These are phyloP conservation scores for Scomber scombrus DNA, from an alignment of 2,113 vertebrate genomes.

Conservation along the genomic window DNA sequence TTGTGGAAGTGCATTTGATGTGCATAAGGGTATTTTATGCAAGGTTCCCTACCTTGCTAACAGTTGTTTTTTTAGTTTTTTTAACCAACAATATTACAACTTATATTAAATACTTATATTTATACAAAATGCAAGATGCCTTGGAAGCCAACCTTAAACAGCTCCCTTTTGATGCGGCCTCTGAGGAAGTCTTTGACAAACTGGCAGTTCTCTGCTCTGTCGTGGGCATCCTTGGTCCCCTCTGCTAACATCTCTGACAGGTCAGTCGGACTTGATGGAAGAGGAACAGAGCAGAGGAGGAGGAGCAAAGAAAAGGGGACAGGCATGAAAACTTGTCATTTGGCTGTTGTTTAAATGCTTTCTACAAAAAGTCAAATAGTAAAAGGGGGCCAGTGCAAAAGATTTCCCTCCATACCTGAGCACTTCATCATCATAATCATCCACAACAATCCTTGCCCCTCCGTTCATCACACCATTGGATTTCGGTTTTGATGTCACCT, in stretches of 20 bases:
- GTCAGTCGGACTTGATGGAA: conserved; percentile 83
- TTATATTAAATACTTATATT: too few species aligned
- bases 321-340: neutral
- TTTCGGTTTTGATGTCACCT: conserved; percentile 12
- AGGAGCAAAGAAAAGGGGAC: accelerated
- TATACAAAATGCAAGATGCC: neutral
- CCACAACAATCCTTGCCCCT: conserved; percentile 37
- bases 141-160: conserved; percentile 87
- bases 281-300: neutral
- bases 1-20: too few species aligned
- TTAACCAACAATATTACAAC: too few species aligned
- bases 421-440: conserved; percentile 50
- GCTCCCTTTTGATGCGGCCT: conserved; percentile 88
- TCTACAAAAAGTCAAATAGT: neutral
- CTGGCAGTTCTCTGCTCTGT: conserved; percentile 88
- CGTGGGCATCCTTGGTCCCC: conserved; percentile 91
- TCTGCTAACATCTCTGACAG: conserved; percentile 90
- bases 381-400: neutral
- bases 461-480: conserved; percentile 9
- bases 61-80: too few species aligned
- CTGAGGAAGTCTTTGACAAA: conserved; percentile 93
- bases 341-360: neutral
- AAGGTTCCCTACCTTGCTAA: too few species aligned
- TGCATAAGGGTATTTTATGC: too few species aligned
- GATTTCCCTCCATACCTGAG: conserved; percentile 49